Percentiles rank a stretch among this genome's conserved stretches.
phyloP scores from a whole-genome alignment of 2,113 vertebrate species.

The Alaudala cheleensis region DNA sequence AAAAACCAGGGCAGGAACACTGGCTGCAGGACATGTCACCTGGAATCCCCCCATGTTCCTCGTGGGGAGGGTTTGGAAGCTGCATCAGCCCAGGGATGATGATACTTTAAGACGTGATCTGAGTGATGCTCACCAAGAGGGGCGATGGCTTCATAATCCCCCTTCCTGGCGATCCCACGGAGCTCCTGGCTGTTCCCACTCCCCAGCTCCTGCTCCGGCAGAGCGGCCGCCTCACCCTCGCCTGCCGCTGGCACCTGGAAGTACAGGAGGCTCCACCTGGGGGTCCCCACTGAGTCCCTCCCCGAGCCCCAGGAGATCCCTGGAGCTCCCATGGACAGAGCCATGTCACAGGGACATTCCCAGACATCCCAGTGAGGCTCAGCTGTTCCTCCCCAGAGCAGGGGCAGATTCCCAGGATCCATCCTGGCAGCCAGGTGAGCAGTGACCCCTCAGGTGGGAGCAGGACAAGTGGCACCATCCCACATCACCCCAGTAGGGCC shows the following conservation, averaged over 20 bases:
- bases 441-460: background rate
- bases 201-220: conserved; percentile 54
- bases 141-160: conserved; percentile 18
- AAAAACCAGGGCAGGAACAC: background rate
- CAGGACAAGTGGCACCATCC: background rate
- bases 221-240: background rate
- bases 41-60: background rate
- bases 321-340: background rate
- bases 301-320: background rate
- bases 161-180: conserved; percentile 33
- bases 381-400: background rate
- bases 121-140: conserved; percentile 59
- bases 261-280: background rate
- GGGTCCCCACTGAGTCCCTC: background rate
- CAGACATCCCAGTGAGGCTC: background rate
- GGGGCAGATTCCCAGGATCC: background rate
- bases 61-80: rapidly evolving
- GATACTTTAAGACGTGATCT: background rate
- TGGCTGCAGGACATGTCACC: background rate
- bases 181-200: conserved; percentile 53
- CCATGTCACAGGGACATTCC: rapidly evolving
- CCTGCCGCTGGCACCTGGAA: conserved; percentile 60
- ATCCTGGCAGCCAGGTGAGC: background rate
- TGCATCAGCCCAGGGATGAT: background rate
- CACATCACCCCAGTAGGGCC: background rate